These are phyloP conservation scores for Enoplosus armatus DNA, from an alignment of 2,797 vertebrate genomes.

Conservation along the genomic window DNA sequence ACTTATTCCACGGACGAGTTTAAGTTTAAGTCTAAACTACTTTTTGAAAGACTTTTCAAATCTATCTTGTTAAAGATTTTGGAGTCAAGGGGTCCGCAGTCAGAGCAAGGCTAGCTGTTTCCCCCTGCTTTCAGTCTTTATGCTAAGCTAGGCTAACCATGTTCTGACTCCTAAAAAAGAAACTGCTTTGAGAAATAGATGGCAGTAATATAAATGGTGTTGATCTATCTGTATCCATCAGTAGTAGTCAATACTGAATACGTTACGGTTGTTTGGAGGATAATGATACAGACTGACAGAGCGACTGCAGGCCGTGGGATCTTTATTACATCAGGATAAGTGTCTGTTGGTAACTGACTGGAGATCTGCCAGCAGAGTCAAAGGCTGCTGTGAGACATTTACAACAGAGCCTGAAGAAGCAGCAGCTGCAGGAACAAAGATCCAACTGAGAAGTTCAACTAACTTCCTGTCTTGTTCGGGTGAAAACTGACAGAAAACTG, in stretches of 20 bases:
- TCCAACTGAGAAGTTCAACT: neutral
- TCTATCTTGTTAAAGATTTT: too few relatives aligned
- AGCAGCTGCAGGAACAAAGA: neutral
- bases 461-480: neutral
- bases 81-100: too few relatives aligned
- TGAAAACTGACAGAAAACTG: neutral
- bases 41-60: too few relatives aligned
- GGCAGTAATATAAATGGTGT: too few relatives aligned
- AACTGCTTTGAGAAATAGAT: too few relatives aligned
- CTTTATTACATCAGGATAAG: constrained; percentile 16
- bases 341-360: neutral
- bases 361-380: constrained; percentile 7
- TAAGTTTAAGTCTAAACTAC: too few relatives aligned
- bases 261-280: neutral
- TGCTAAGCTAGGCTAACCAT: too few relatives aligned
- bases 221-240: too few relatives aligned
- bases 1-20: too few relatives aligned
- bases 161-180: too few relatives aligned
- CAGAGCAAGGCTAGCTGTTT: too few relatives aligned
- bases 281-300: constrained; percentile 1
- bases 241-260: neutral
- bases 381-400: neutral
- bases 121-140: too few relatives aligned
- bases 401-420: neutral
- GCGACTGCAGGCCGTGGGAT: constrained; percentile 9